Evolutionary conservation across 2,797 vertebrate genomes (phyloP).

Genomic region (Dendrocincla tyrannina): DNA sequence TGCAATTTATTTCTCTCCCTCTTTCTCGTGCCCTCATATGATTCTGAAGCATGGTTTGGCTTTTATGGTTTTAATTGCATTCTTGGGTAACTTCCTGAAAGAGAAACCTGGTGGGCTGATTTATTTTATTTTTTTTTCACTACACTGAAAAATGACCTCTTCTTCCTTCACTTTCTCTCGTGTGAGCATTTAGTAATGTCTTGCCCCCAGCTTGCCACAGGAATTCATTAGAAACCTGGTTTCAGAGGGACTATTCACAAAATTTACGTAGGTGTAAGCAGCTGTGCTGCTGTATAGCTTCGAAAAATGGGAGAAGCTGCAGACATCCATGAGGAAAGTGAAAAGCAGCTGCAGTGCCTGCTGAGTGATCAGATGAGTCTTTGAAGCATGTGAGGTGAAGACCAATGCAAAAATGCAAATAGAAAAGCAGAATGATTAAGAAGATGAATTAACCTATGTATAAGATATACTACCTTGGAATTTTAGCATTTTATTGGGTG

Average conservation of each 20-base stretch:
- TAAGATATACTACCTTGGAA: not conserved
- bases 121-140: not conserved
- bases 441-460: accelerated
- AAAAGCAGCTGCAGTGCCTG: not conserved
- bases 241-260: not conserved
- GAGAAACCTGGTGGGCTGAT: not conserved
- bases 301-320: not conserved
- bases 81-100: slow-evolving; percentile 52
- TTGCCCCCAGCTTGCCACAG: not conserved
- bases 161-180: not conserved
- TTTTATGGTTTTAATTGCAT: slow-evolving; percentile 19
- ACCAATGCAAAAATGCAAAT: not conserved
- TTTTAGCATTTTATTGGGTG: not conserved
- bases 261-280: not conserved
- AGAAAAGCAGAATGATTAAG: not conserved
- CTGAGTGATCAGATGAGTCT: not conserved
- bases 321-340: not conserved
- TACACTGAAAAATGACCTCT: not conserved
- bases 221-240: not conserved
- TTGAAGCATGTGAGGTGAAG: not conserved
- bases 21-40: not conserved
- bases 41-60: not conserved
- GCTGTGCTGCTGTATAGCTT: not conserved
- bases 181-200: not conserved
- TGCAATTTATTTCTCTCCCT: not conserved